Evolutionary conservation across 2,113 vertebrate genomes (phyloP).

Genomic region (Amblyopsis rosae): DNA sequence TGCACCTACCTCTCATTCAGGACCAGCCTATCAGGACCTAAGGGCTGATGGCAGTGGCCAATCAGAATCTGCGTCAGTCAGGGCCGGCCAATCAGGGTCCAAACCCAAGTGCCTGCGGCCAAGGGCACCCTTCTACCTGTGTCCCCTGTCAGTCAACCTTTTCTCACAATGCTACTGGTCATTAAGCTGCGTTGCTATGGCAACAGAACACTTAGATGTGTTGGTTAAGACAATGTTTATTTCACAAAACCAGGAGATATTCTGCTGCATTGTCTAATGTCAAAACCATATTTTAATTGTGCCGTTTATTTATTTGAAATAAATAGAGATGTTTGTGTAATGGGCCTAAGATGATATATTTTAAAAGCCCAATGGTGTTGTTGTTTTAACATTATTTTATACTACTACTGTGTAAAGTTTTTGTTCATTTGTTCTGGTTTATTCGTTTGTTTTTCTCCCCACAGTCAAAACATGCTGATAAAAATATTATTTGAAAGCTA

Average conservation of each 20-base stretch:
- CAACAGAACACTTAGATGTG: slow-evolving; percentile 32
- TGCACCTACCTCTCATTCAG: slow-evolving; percentile 71
- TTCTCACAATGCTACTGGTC: slow-evolving; percentile 46
- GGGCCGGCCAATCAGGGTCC: slow-evolving; percentile 66
- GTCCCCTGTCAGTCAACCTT: slow-evolving; percentile 42
- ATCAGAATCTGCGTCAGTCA: slow-evolving; percentile 46
- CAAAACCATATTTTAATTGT: slow-evolving; percentile 55
- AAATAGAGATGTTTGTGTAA: slow-evolving; percentile 50
- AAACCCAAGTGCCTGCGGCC: slow-evolving; percentile 74
- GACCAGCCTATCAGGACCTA: slow-evolving; percentile 69
- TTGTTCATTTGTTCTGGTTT: slow-evolving; percentile 25
- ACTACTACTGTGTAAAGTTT: slow-evolving; percentile 71
- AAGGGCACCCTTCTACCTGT: slow-evolving; percentile 29
- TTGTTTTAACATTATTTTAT: slow-evolving; percentile 60
- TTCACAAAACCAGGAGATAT: slow-evolving; percentile 52
- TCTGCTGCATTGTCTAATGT: slow-evolving; percentile 62
- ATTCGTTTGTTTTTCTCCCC: slow-evolving; percentile 7
- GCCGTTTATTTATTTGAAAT: slow-evolving; percentile 68
- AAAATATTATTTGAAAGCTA: slow-evolving; percentile 55
- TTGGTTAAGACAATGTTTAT: slow-evolving; percentile 25
- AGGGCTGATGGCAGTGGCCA: slow-evolving; percentile 48
- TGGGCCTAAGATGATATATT: slow-evolving; percentile 62
- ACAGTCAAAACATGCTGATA: slow-evolving; percentile 59
- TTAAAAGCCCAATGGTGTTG: slow-evolving; percentile 61
- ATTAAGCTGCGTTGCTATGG: slow-evolving; percentile 56